Evolutionary conservation across 1,140 invertebrate genomes (phyloP).

Genomic region (Araneus ventricosus): DNA sequence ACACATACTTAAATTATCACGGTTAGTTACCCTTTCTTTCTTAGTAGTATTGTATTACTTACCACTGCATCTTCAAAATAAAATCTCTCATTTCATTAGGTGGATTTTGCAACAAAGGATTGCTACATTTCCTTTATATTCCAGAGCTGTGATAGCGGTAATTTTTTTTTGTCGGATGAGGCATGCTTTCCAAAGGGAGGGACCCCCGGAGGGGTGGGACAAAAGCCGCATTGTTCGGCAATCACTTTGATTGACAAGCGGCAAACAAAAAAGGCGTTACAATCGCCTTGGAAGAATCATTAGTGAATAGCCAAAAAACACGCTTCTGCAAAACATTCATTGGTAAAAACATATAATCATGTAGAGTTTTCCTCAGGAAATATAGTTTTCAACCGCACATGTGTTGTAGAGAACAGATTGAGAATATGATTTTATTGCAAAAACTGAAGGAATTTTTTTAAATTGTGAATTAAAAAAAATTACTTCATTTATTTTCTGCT

Average conservation of each 20-base stretch:
- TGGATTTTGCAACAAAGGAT: neutral
- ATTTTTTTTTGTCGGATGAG: neutral
- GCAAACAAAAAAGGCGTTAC: conserved; percentile 8
- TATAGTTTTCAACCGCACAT: too few species aligned
- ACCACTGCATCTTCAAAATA: neutral
- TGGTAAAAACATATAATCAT: neutral
- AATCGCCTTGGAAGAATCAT: conserved; percentile 8
- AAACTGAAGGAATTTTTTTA: too few species aligned
- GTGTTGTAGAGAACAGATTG: too few species aligned
- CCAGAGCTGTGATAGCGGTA: neutral
- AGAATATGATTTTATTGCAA: too few species aligned
- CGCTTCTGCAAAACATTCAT: neutral
- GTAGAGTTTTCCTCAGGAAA: neutral
- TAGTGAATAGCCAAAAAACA: neutral
- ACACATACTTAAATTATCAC: neutral
- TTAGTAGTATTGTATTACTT: neutral
- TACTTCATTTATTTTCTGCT: too few species aligned
- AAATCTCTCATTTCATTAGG: neutral
- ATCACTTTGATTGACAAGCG: conserved; percentile 21
- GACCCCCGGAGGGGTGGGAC: neutral
- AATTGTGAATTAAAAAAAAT: too few species aligned
- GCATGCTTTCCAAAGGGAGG: neutral
- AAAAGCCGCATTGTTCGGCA: neutral
- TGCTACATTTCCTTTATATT: neutral
- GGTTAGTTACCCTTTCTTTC: neutral